Evolutionary conservation across 2,113 vertebrate species (phyloP), one percentile per base, ranked within the genome.

Genomic region (Poeciliopsis retropinna): DNA sequence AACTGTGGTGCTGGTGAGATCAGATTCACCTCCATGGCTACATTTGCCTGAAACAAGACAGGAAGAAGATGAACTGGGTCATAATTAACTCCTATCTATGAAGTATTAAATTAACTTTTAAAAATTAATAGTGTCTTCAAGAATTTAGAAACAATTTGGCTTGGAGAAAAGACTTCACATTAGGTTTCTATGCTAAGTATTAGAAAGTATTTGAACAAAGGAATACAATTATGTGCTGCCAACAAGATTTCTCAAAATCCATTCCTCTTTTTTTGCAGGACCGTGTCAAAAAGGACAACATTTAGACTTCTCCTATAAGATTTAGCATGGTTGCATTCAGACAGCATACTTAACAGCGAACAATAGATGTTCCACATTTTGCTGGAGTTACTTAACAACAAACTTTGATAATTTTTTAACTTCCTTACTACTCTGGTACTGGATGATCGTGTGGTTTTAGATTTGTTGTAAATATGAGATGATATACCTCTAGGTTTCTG

Each of bases 1-100:
- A 64, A 29, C 8, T 32, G 1, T 2, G 31, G 57, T 28, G 73
- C 92, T 92, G 0, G 90, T 93, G 28, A 34, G 78, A 79, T 95
- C 94, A 60, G 28, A 27, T 47, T 6, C 30, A 30, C 93, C 94
- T 37, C 94, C 94, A 39, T 95, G 94, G 76, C 94, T 95, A 47
- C 94, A 95, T 87, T 95, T 95, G 74, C 94, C 94, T 94, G 67
- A n/a, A 4, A 76, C 7, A 74, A 29, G 3, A 54, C 57, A 68
- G n/a, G 51, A 29, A 64, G 28, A 67, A 5, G 29, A 71, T 6
- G 5, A 62, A 67, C 30, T 60, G 61, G 27, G 28, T 29, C 9
- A 31, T 62, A 62, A 31, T 17, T 6, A 29, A 29, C 12, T 7
- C 32, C 11, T 12, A 27, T 64, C 11, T 66, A 19, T 2, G 47